Evolutionary conservation across 2,113 vertebrate species (phyloP), one percentile per base, ranked within the genome.

Genomic region (Tupaia chinensis): DNA sequence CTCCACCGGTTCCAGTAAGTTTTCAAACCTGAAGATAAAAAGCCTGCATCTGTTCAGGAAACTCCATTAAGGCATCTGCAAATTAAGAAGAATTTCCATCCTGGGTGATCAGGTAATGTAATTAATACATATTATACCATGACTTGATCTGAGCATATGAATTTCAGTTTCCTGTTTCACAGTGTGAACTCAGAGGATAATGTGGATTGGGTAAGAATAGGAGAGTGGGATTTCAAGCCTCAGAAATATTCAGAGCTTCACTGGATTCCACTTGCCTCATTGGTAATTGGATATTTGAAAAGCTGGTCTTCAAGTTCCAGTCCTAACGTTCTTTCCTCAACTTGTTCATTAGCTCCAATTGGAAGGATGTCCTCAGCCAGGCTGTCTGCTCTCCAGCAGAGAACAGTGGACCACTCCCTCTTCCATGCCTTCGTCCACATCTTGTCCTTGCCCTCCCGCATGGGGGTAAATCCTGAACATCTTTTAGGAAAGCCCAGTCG

Each of bases 41-140:
- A 80, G 32, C 13, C 58, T 80, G 0, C 78, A 11, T 44, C 76
- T 82, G 9, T 87, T 66, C 9, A 70, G 78, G 82, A 88, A 93
- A 61, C 20, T 86, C 61, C 60, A 60, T 77, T 92, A 92, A 76
- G 74, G 34, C 56, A 87, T 72, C 16, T 3, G 53, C 53, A 89
- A 74, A 87, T 95, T 74, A 85, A 19, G 16, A 77, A 87, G 88
- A 87, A 95, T 79, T 91, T 97, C 22, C 19, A 56, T 34, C 63
- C 61, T 84, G 32, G n/a, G 27, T 83, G 11, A 91, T 61, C 27
- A 77, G 9, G 34, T 90, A 72, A 56, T 79, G 4, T 89, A 79
- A 89, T 89, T 93, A 92, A 80, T 65, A 58, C 60, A 58, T 13
- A 82, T 20, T 44, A 9, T 17, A 32, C 44, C 61, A 17, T 69